These are phyloP conservation scores for Luscinia megarhynchos DNA, from an alignment of 2,797 vertebrate genomes.

Conservation along the genomic window DNA sequence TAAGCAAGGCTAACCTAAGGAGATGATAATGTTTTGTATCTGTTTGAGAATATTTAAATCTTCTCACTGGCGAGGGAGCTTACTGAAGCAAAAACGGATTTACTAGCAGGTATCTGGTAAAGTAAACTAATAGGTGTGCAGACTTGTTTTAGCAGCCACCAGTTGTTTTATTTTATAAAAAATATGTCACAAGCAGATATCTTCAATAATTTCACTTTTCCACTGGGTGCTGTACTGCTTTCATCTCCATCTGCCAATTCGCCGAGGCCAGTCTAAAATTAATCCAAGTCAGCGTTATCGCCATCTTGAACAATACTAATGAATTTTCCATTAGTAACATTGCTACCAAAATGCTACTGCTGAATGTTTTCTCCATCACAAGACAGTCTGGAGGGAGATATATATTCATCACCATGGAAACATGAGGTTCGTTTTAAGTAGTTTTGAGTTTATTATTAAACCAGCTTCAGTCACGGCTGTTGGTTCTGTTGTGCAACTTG, in stretches of 20 bases:
- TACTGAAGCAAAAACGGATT: neutral
- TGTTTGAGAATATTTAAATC: conserved; percentile 17
- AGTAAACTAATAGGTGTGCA: neutral
- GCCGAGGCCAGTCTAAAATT: neutral
- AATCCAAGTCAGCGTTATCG: neutral
- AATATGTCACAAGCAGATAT: neutral
- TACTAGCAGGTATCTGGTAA: neutral
- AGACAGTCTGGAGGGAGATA: neutral
- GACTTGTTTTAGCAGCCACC: neutral
- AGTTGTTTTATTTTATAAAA: fast-evolving
- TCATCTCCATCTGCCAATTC: neutral
- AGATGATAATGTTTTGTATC: neutral
- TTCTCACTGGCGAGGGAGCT: neutral
- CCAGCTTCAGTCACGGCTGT: neutral
- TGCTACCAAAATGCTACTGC: neutral
- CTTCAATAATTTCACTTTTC: neutral
- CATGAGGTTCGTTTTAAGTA: conserved; percentile 51
- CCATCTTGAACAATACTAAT: conserved; percentile 3
- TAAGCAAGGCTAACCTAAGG: neutral
- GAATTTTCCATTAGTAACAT: conserved; percentile 43
- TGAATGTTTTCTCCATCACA: conserved; percentile 34
- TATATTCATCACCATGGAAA: conserved; percentile 54
- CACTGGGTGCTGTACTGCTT: neutral
- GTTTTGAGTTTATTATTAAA: conserved; percentile 58
- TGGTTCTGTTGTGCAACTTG: neutral